Percentiles rank a stretch among this genome's conserved stretches.
Evolutionary conservation across 2,797 vertebrate species (phyloP).

Genomic region (Microchirus variegatus): DNA sequence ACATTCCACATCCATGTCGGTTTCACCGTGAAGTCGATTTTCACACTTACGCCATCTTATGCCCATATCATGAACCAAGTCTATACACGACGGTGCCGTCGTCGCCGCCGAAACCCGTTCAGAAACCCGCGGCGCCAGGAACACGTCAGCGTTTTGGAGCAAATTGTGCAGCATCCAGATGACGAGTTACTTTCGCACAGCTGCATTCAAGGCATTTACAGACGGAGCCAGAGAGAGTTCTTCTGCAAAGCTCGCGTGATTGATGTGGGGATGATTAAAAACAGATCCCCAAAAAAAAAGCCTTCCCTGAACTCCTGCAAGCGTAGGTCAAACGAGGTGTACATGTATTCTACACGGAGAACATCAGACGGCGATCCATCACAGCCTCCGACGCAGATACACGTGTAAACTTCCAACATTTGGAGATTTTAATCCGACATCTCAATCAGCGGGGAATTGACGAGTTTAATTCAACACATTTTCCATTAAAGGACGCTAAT

Average conservation of each 20-base stretch:
- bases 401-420: background rate
- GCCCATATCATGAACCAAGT: background rate
- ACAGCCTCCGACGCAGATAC: background rate
- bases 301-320: conserved; percentile 11
- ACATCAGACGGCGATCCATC: background rate
- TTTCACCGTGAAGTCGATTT: background rate
- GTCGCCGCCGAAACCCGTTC: conserved; percentile 16
- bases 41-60: background rate
- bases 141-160: conserved; percentile 35
- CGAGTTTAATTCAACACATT: no score
- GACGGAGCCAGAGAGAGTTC: conserved; percentile 10
- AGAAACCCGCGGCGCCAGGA: conserved; percentile 33
- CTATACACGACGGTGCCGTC: conserved; percentile 16
- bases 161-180: conserved; percentile 27
- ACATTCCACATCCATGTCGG: conserved; percentile 6
- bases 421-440: background rate
- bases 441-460: background rate
- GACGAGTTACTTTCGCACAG: conserved; percentile 39
- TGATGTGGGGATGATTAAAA: conserved; percentile 33
- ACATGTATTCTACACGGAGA: background rate
- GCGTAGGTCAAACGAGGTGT: conserved; percentile 14
- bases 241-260: conserved; percentile 18
- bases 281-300: conserved; percentile 20
- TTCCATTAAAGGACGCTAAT: no score
- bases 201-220: conserved; percentile 29